These are phyloP conservation scores for Lasiommata megera DNA, from an alignment of 2,888 invertebrate genomes.

Conservation along the genomic window DNA sequence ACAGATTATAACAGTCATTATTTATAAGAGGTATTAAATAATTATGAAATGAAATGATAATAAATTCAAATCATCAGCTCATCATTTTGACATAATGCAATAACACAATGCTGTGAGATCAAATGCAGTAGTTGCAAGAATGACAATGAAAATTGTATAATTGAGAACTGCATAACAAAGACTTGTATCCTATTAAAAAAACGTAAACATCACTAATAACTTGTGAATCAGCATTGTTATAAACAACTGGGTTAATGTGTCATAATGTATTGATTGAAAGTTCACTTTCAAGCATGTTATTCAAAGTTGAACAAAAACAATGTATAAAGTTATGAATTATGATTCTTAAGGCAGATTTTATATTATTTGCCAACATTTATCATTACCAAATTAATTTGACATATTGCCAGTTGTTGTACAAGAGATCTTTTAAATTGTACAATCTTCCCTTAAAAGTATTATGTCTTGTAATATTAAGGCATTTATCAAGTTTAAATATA, in stretches of 20 bases:
- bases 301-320: no score
- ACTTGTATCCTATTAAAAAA: slow-evolving; percentile 25
- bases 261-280: background rate
- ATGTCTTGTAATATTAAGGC: no score
- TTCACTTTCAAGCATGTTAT: background rate
- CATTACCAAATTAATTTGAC: no score
- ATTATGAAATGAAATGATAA: background rate
- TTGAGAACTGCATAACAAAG: slow-evolving; percentile 22
- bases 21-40: background rate
- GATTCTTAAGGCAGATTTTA: no score
- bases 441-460: no score
- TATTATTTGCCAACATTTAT: no score
- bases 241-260: background rate
- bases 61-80: background rate
- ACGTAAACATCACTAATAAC: slow-evolving; percentile 30
- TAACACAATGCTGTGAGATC: slow-evolving; percentile 35
- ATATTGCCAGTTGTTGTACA: no score
- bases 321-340: no score
- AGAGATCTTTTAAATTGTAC: no score
- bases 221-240: slow-evolving; percentile 20
- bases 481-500: background rate
- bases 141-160: slow-evolving; percentile 27
- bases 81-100: background rate
- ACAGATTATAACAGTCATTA: background rate
- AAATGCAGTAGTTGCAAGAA: slow-evolving; percentile 19